These are phyloP conservation scores for Antheraea mylitta DNA, from an alignment of 1,140 invertebrate species.

Conservation along the genomic window DNA sequence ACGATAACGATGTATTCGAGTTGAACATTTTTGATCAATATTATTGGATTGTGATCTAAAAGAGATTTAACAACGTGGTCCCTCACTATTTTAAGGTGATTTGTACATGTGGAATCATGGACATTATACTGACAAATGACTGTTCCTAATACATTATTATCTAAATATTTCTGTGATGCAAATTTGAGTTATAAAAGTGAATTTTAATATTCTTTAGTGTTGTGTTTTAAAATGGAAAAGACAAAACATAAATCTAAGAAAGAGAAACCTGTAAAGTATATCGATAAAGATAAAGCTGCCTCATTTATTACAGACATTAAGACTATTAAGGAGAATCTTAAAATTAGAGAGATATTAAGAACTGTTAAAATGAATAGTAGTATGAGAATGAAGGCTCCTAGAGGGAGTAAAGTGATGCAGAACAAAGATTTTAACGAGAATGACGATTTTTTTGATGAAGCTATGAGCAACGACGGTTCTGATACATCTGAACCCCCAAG, in stretches of 20 bases:
- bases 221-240: conserved; percentile 50
- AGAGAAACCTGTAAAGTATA: conserved; percentile 42
- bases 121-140: conserved; percentile 2
- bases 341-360: conserved; percentile 66
- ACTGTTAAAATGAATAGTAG: conserved; percentile 70
- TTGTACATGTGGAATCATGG: conserved; percentile 59
- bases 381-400: conserved; percentile 54
- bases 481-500: conserved; percentile 25
- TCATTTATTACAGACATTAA: conserved; percentile 55
- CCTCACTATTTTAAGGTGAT: conserved; percentile 56
- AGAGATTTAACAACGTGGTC: conserved; percentile 35
- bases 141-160: background rate
- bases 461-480: conserved; percentile 14
- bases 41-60: conserved; percentile 9
- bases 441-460: conserved; percentile 45
- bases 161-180: conserved; percentile 28
- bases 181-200: conserved; percentile 27
- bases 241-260: conserved; percentile 56
- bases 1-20: conserved; percentile 7
- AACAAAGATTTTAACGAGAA: conserved; percentile 55
- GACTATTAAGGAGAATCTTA: conserved; percentile 63
- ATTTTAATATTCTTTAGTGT: conserved; percentile 16
- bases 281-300: conserved; percentile 38
- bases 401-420: conserved; percentile 54
- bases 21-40: too few species aligned